Evolutionary conservation across 2,888 invertebrate species (phyloP), one percentile per base, ranked within the genome.

Genomic region (Rhogogaster chlorosoma): DNA sequence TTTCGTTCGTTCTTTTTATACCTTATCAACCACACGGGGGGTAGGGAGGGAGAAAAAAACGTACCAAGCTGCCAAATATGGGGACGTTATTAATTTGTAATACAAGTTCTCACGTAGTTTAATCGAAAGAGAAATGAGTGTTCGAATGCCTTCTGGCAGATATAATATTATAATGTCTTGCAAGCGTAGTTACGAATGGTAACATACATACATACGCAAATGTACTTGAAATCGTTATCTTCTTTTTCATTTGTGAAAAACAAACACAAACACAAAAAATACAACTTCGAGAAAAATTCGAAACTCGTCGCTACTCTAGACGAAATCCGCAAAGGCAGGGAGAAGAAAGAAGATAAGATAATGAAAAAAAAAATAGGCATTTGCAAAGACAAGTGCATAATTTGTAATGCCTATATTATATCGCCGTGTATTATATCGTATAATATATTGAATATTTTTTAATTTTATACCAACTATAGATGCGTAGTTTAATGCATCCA

Each of bases 381-480:
- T 29, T 45, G 67, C 71, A 36, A 53, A 53, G 84, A 49, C 71
- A 53, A 84, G 45, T 45, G 15, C 15, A 9, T 84, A 61, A 73
- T 75, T 77, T 38, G 22, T 83, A 83, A 80, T n/a, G 57, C 80
- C 71, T 42, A 73, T 42, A 49, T 42, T 57, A 57, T 57, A 57
- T n/a, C 80, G 38, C 80, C 38, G 61, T 86, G 88, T 87, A 86
- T 84, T 83, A 82, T 78, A 86, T 71, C 84, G 85, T 87, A 86
- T 86, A 84, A 85, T 80, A 88, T 90, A 89, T 86, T 86, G 86
- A 80, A 90, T 89, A 88, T 86, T 87, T 88, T 90, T 91, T 89
- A 89, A 90, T 90, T 91, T 91, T 88, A 90, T 90, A 91, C 89
- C 87, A 87, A 73, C 84, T 87, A n/a, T n/a, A 87, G 85, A 85